Percentiles rank a stretch among this genome's conserved stretches.
phyloP scores from a whole-genome alignment of 1,140 invertebrate genomes.

The Adelges cooleyi region DNA sequence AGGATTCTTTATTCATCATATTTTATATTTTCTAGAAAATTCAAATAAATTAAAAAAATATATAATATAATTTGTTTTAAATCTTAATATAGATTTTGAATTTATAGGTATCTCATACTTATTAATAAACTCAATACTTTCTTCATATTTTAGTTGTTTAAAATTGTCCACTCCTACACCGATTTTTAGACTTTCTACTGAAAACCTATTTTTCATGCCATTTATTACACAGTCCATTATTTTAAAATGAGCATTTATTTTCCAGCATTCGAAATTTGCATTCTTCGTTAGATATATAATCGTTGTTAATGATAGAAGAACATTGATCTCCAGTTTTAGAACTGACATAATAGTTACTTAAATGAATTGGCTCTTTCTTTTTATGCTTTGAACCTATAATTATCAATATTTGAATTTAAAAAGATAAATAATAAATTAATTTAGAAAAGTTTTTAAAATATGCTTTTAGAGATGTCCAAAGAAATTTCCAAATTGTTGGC shows the following conservation, averaged over 20 bases:
- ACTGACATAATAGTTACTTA: neutral
- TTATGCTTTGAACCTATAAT: neutral
- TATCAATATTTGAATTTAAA: neutral
- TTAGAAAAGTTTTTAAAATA: neutral
- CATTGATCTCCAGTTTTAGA: neutral
- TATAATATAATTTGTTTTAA: no score
- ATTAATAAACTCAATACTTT: neutral
- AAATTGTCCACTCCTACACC: neutral
- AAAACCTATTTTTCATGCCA: no score
- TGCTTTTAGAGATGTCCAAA: neutral
- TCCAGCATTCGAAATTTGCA: no score
- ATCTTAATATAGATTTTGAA: no score
- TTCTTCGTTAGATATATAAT: no score
- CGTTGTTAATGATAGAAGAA: neutral
- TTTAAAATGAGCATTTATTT: neutral
- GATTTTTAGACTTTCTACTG: no score
- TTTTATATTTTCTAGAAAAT: no score
- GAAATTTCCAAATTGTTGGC: neutral
- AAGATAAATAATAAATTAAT: no score
- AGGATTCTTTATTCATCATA: no score
- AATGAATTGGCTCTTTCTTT: neutral
- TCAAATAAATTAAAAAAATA: no score
- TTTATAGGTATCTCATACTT: neutral
- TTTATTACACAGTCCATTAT: neutral
- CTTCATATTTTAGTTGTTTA: neutral